phyloP scores from a whole-genome alignment of 2,797 vertebrate species.

The Arrhamphus sclerolepis region DNA sequence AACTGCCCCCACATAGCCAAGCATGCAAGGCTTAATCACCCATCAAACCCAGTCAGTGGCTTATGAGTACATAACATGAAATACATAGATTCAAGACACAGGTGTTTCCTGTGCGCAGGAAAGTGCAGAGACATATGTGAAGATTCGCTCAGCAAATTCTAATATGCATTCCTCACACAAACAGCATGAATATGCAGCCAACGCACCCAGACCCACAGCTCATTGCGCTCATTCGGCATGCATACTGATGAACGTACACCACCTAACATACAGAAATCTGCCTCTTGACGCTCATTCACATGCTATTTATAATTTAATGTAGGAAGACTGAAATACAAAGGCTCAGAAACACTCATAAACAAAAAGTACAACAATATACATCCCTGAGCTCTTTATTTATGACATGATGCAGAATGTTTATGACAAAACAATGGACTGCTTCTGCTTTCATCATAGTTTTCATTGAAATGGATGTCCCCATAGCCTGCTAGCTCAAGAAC shows the following conservation, averaged over 20 bases:
- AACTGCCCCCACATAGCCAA: slow-evolving; percentile 66
- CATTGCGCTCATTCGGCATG: slow-evolving; percentile 68
- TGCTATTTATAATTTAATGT: slow-evolving; percentile 72
- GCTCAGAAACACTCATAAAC: slow-evolving; percentile 53
- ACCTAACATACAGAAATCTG: slow-evolving; percentile 63
- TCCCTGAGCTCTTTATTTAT: slow-evolving; percentile 51
- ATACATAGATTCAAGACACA: slow-evolving; percentile 14
- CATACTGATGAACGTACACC: slow-evolving; percentile 65
- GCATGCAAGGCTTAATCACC: slow-evolving; percentile 72
- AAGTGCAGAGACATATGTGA: slow-evolving; percentile 28
- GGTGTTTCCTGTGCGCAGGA: slow-evolving; percentile 17
- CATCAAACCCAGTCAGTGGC: slow-evolving; percentile 43
- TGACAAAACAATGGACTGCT: slow-evolving; percentile 74
- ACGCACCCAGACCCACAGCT: slow-evolving; percentile 65
- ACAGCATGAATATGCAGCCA: slow-evolving; percentile 63
- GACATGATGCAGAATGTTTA: slow-evolving; percentile 71
- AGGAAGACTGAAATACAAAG: slow-evolving; percentile 59
- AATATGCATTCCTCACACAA: slow-evolving; percentile 40
- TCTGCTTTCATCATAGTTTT: slow-evolving; percentile 68
- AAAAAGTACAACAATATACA: slow-evolving; percentile 38
- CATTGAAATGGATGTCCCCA: slow-evolving; percentile 70
- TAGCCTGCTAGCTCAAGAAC: slow-evolving; percentile 60
- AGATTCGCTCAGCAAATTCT: slow-evolving; percentile 37
- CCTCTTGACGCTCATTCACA: slow-evolving; percentile 75
- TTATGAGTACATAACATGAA: slow-evolving; percentile 31